phyloP scores from a whole-genome alignment of 2,888 invertebrate species.

The Sinhomidia bicolor region DNA sequence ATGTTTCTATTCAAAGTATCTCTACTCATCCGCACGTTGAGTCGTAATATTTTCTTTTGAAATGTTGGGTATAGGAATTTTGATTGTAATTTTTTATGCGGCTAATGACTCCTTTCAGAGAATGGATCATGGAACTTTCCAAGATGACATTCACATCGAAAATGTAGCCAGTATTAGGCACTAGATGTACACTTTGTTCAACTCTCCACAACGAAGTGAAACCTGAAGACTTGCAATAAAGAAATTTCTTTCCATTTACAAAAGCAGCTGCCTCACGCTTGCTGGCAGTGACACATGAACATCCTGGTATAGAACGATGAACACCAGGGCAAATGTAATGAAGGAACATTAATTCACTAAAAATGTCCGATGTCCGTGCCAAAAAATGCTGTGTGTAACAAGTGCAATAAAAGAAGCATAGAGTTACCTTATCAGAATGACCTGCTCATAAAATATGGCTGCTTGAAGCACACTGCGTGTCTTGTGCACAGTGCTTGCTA shows the following conservation, averaged over 20 bases:
- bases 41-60: not conserved
- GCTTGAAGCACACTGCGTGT: too few species aligned
- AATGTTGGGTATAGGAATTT: constrained; percentile 5
- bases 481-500: not conserved
- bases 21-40: not conserved
- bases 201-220: too few species aligned
- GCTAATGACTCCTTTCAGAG: constrained; percentile 33
- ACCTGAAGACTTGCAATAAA: not conserved
- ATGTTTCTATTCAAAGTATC: not conserved
- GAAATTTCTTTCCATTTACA: not conserved
- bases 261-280: not conserved
- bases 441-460: constrained; percentile 22
- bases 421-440: constrained; percentile 4
- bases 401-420: constrained; percentile 6
- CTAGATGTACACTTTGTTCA: too few species aligned
- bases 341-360: constrained; percentile 28
- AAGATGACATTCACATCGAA: constrained; percentile 11
- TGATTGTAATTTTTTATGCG: constrained; percentile 43
- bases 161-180: not conserved
- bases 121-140: not conserved
- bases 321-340: not conserved
- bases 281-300: not conserved
- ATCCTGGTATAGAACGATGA: not conserved
- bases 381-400: not conserved
- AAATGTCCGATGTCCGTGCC: constrained; percentile 26